Conservation (phyloP, 2,113 vertebrate species). For the Leucosticte australis region DNA sequence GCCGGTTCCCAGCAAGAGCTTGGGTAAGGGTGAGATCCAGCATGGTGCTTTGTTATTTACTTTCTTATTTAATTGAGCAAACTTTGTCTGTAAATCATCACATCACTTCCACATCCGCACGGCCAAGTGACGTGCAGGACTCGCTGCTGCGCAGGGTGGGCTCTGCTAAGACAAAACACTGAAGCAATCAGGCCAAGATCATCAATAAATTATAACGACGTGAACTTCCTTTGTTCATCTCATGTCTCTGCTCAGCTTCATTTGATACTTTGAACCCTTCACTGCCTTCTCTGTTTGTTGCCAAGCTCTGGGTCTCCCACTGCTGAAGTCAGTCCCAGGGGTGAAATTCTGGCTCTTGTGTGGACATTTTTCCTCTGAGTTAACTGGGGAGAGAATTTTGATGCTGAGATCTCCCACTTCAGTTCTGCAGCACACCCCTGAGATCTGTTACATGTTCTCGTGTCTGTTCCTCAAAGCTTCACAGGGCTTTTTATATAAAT, state of each 20-base stretch:
- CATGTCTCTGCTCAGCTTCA: not conserved
- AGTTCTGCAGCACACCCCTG: not conserved
- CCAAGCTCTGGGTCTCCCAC: not conserved
- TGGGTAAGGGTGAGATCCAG: not conserved
- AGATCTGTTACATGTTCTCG: rapidly evolving
- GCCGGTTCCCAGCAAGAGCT: conserved; percentile 15
- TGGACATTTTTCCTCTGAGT: not conserved
- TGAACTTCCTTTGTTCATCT: conserved; percentile 58
- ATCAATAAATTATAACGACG: conserved; percentile 44
- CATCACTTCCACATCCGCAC: not conserved
- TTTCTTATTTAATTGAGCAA: not conserved
- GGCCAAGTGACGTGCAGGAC: not conserved
- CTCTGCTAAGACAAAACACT: not conserved
- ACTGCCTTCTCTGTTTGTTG: not conserved
- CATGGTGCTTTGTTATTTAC: not conserved
- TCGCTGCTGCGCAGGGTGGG: not conserved
- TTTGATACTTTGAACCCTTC: conserved; percentile 30
- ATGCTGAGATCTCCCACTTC: not conserved
- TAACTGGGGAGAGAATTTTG: not conserved
- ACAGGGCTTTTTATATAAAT: not conserved
- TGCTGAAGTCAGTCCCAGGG: not conserved
- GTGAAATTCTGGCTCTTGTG: not conserved
- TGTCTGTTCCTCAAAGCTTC: not conserved
- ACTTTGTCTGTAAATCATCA: not conserved
- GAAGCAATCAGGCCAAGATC: conserved; percentile 7